Percentiles rank a stretch among this genome's conserved stretches.
Evolutionary conservation across 1,140 invertebrate genomes (phyloP).

Genomic region (Drosophila kurseongensis): DNA sequence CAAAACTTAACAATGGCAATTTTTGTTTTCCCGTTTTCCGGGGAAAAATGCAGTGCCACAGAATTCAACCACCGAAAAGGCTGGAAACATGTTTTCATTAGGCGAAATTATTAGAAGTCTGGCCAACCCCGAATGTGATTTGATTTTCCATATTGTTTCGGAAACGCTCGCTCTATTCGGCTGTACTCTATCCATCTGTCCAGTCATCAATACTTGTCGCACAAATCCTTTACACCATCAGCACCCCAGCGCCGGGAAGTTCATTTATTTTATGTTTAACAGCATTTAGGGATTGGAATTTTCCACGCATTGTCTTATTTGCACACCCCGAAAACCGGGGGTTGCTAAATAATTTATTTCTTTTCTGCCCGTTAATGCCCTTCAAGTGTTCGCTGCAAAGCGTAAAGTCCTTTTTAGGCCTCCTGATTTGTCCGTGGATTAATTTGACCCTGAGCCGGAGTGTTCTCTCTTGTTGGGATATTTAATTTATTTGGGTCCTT

Average conservation of each 20-base stretch:
- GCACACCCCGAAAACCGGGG: conserved; percentile 52
- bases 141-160: conserved; percentile 42
- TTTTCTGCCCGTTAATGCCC: conserved; percentile 54
- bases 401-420: conserved; percentile 62
- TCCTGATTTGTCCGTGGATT: conserved; percentile 68
- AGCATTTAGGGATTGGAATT: conserved; percentile 77
- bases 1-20: conserved; percentile 62
- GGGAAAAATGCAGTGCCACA: conserved; percentile 11
- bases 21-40: conserved; percentile 33
- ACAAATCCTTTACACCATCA: conserved; percentile 63
- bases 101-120: conserved; percentile 48
- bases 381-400: conserved; percentile 59
- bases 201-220: conserved; percentile 80
- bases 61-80: conserved; percentile 49
- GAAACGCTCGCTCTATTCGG: conserved; percentile 14
- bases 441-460: conserved; percentile 46
- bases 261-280: conserved; percentile 83
- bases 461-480: conserved; percentile 39
- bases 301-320: conserved; percentile 76
- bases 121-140: conserved; percentile 19
- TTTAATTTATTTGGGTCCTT: conserved; percentile 60
- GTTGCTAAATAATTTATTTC: conserved; percentile 60
- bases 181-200: conserved; percentile 42
- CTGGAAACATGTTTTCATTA: conserved; percentile 56
- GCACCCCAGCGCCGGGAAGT: conserved; percentile 47